These are phyloP conservation scores for Molorchus minor DNA, from an alignment of 2,888 invertebrate species.

Conservation along the genomic window DNA sequence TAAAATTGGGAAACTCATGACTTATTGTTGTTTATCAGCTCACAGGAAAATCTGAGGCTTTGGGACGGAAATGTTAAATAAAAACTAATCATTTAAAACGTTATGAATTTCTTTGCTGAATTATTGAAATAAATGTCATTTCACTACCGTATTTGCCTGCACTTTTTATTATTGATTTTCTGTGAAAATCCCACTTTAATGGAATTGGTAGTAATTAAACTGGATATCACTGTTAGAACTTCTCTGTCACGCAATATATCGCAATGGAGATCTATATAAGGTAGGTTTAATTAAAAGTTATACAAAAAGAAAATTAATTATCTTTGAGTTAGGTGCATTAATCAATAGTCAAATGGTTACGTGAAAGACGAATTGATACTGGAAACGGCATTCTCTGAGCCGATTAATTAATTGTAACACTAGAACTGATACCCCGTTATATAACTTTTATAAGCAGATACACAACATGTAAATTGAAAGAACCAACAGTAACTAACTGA, in stretches of 20 bases:
- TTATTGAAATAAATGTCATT: too few relatives aligned
- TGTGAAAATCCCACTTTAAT: too few relatives aligned
- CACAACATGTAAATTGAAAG: too few relatives aligned
- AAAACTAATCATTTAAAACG: not conserved
- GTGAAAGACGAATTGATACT: constrained; percentile 28
- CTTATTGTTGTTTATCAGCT: too few relatives aligned
- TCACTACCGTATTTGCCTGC: too few relatives aligned
- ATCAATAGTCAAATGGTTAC: constrained; percentile 36
- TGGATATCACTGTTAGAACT: constrained; percentile 21
- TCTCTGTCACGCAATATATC: constrained; percentile 38
- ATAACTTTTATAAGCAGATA: too few relatives aligned
- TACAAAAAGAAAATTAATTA: constrained; percentile 47
- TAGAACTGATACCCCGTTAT: not conserved
- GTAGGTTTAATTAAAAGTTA: constrained; percentile 44
- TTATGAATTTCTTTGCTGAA: not conserved
- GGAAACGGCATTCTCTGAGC: constrained; percentile 11
- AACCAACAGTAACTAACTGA: too few relatives aligned
- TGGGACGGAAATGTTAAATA: not conserved
- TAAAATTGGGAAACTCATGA: too few relatives aligned
- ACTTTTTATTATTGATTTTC: too few relatives aligned
- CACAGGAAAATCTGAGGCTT: too few relatives aligned
- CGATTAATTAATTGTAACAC: constrained; percentile 17
- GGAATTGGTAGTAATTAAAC: constrained; percentile 2
- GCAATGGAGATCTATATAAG: constrained; percentile 40
- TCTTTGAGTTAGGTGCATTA: constrained; percentile 40